Conservation (phyloP, 2,888 invertebrate genomes). For the Drosophila borealis region DNA sequence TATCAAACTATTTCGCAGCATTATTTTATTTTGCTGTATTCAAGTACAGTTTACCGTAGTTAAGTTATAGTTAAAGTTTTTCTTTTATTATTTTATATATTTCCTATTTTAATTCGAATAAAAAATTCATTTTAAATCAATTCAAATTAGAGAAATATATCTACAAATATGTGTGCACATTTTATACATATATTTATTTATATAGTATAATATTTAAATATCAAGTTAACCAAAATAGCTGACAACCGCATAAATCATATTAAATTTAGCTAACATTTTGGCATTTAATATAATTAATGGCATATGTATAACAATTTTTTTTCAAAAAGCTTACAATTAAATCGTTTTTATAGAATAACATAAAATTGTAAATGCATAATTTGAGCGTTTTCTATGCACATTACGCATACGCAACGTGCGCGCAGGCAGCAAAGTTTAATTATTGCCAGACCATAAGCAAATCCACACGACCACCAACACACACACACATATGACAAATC, state of each 20-base stretch:
- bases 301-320: neutral
- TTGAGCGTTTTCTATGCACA: neutral
- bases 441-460: neutral
- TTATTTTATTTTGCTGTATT: no score
- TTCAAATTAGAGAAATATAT: no score
- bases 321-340: neutral
- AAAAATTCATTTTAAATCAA: no score
- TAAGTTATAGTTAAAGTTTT: no score
- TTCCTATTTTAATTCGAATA: no score
- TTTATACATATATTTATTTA: neutral
- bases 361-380: neutral
- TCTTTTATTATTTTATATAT: no score
- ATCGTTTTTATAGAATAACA: neutral
- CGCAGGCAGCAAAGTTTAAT: slow-evolving; percentile 2
- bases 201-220: neutral
- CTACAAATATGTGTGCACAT: slow-evolving; percentile 3
- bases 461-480: neutral
- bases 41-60: no score
- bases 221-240: slow-evolving; percentile 1
- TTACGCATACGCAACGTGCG: slow-evolving; percentile 5
- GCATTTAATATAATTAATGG: neutral
- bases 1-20: no score
- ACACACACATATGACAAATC: slow-evolving; percentile 31
- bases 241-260: slow-evolving; percentile 17
- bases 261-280: slow-evolving; percentile 3